Evolutionary conservation across 1,140 invertebrate species (phyloP), one percentile per base, ranked within the genome.

Genomic region (Galleria mellonella): DNA sequence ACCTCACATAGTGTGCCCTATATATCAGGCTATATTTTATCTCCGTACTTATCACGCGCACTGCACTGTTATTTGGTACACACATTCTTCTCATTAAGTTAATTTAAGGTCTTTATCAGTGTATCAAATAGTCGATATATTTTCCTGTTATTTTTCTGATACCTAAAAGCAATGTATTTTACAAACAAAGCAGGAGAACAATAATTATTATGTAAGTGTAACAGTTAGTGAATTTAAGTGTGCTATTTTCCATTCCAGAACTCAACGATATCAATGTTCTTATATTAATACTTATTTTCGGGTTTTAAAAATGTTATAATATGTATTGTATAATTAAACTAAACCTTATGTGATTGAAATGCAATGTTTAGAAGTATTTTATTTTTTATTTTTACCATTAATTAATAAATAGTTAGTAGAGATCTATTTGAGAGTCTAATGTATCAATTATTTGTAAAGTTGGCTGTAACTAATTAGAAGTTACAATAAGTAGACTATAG

Each of bases 331-430:
- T 85, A 76, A 76, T 79, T 75, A 79, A 77, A 85, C 73, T 82
- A 78, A 82, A 85, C 77, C 77, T 81, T 82, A 85, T 83, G 82
- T 85, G 82, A 85, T 85, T 83, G 79, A 83, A 85, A 85, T 85
- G 82, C 82, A 85, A 85, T 85, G 77, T 85, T 85, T 85, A 85
- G 75, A 83, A 85, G 82, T 85, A 85, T 85, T 85, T 85, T 85
- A 82, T 82, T 85, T 72, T 82, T 85, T 85, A 83, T 83, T 85
- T 83, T 83, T 83, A 85, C 76, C 76, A 83, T 83, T 83, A 69
- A 66, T 63, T 58, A 79, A 81, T 83, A 72, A 49, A 82, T 83
- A 83, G 78, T 78, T 85, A 79, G 82, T 85, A 85, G 78, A 83
- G 77, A 85, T 85, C 78, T 83, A 85, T 85, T 83, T 82, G 82